Evolutionary conservation across 2,113 vertebrate species (phyloP).

Genomic region (Oryzias curvinotus): DNA sequence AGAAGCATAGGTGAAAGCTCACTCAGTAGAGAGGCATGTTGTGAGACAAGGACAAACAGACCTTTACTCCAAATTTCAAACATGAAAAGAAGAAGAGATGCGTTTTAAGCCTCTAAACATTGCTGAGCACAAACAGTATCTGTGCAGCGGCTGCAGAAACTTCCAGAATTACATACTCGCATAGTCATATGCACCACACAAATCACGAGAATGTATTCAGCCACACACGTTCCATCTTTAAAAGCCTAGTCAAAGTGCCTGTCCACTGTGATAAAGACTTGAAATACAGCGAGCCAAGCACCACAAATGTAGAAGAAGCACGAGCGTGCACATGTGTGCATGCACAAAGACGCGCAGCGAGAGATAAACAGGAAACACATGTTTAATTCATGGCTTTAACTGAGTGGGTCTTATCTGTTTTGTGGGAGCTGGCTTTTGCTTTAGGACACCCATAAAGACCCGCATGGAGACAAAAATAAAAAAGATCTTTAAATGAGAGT

Average conservation of each 20-base stretch:
- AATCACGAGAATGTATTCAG: no score
- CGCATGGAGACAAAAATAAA: background rate
- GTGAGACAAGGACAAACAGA: no score
- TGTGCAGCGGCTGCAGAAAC: no score
- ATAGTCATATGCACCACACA: no score
- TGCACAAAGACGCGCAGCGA: background rate
- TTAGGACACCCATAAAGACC: background rate
- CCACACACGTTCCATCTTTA: no score
- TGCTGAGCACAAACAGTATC: no score
- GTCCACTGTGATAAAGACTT: slow-evolving; percentile 28
- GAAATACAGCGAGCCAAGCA: slow-evolving; percentile 5
- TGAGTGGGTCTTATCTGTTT: slow-evolving; percentile 34
- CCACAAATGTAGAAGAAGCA: slow-evolving; percentile 16
- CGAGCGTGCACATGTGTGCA: background rate
- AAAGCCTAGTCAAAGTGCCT: background rate
- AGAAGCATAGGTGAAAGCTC: no score
- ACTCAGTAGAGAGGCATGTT: no score
- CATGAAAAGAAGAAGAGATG: no score
- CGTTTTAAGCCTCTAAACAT: no score
- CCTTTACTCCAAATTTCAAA: no score
- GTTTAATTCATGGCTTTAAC: slow-evolving; percentile 42
- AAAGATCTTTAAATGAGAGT: slow-evolving; percentile 10
- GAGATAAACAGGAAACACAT: slow-evolving; percentile 32
- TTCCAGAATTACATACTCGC: no score
- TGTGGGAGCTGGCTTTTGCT: slow-evolving; percentile 4